Evolutionary conservation across 2,888 invertebrate genomes (phyloP), one percentile per base, ranked within the genome.

Genomic region (Pilophorus perplexus): DNA sequence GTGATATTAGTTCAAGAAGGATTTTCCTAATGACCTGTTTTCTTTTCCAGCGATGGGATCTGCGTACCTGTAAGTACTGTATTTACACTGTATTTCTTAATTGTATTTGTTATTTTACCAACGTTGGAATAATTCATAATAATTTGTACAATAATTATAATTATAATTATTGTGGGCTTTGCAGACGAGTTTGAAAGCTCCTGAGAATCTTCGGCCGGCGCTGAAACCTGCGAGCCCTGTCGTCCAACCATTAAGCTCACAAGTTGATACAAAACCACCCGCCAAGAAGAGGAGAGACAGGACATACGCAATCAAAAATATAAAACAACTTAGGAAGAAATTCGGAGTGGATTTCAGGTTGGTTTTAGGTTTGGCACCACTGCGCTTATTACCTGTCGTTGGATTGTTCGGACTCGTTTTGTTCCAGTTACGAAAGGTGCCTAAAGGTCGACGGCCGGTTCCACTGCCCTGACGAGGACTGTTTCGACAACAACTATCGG

Each of bases 381-480:
- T n/a, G n/a, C n/a, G n/a, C n/a, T n/a, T n/a, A n/a, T n/a, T n/a
- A n/a, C n/a, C n/a, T n/a, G n/a, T n/a, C n/a, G n/a, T n/a, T n/a
- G n/a, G n/a, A n/a, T n/a, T n/a, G n/a, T n/a, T n/a, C n/a, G n/a
- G n/a, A 2, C 8, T 57, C 18, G 8, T 18, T 16, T 28, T 8
- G 14, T 40, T 59, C 16, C 59, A 59, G 59, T 23, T 59, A 59
- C 18, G 28, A 40, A 1, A 38, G 27, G 14, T 59, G 59, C 18
- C 22, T 59, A 14, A 59, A 59, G 44, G 25, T 40, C 4, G 59
- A 59, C 14, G 59, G 59, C 25, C 40, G 59, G 8, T 59, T 14
- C 14, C 57, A 57, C 18, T 57, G 57, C n/a, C 57, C 57, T 10
- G 57, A 57, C 14, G 25, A 40, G 1, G 38, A 38, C 5, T 57